Evolutionary conservation across 2,113 vertebrate species (phyloP).

Genomic region (Lepisosteus oculatus): DNA sequence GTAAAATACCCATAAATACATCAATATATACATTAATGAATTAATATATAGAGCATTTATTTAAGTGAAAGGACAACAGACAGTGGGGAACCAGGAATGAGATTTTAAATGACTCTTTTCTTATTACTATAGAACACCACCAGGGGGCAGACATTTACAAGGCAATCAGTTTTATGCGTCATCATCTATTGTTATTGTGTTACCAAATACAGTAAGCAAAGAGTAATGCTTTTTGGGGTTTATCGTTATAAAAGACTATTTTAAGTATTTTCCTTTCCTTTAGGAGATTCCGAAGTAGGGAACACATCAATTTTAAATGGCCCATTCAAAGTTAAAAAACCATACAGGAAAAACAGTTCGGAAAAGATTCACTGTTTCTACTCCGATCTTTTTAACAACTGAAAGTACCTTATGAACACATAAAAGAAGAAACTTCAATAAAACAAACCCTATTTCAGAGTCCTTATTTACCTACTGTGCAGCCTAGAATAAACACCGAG

Average conservation of each 20-base stretch:
- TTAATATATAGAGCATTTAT: conserved; percentile 11
- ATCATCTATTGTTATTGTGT: too few species aligned
- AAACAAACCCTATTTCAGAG: too few species aligned
- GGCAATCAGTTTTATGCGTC: neutral
- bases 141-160: conserved; percentile 21
- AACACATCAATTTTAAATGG: neutral
- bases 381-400: too few species aligned
- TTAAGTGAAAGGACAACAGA: neutral
- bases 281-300: neutral
- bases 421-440: too few species aligned
- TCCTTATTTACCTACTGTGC: too few species aligned
- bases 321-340: neutral
- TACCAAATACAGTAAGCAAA: too few species aligned
- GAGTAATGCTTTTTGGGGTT: too few species aligned
- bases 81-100: neutral
- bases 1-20: neutral
- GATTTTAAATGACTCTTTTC: neutral
- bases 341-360: too few species aligned
- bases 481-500: too few species aligned
- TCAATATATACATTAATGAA: conserved; percentile 9
- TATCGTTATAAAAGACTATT: neutral
- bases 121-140: conserved; percentile 2
- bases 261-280: neutral
- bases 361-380: too few species aligned
- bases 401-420: too few species aligned